Conservation (phyloP, 2,888 invertebrate genomes). For the Diadromus collaris region DNA sequence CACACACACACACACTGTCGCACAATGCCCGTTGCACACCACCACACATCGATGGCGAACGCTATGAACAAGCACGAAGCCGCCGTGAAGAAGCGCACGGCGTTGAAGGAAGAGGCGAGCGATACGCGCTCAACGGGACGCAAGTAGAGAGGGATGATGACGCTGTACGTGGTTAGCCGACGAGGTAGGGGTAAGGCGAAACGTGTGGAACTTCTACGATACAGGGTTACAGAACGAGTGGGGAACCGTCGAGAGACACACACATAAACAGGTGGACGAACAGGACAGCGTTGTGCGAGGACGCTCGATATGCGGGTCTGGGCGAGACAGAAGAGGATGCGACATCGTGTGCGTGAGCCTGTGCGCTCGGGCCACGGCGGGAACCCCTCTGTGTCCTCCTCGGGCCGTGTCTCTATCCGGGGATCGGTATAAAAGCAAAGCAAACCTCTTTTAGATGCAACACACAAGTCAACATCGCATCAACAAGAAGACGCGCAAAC, state of each 20-base stretch:
- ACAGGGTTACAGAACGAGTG: slow-evolving; percentile 23
- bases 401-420: slow-evolving; percentile 48
- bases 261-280: slow-evolving; percentile 14
- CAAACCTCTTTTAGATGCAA: slow-evolving; percentile 79
- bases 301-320: background rate
- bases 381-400: slow-evolving; percentile 65
- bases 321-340: slow-evolving; percentile 40
- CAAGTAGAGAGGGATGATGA: slow-evolving; percentile 55
- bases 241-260: slow-evolving; percentile 34
- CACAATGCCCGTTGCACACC: background rate
- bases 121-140: slow-evolving; percentile 36
- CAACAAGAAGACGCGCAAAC: slow-evolving; percentile 63
- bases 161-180: slow-evolving; percentile 35
- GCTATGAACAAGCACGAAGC: slow-evolving; percentile 21
- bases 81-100: slow-evolving; percentile 48
- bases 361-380: slow-evolving; percentile 48
- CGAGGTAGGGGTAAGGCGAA: slow-evolving; percentile 54
- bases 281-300: slow-evolving; percentile 31
- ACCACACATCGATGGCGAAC: background rate
- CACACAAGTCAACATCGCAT: slow-evolving; percentile 77
- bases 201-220: slow-evolving; percentile 42
- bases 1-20: too few species aligned
- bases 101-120: slow-evolving; percentile 55
- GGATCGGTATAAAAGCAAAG: slow-evolving; percentile 80
- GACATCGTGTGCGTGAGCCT: slow-evolving; percentile 25